These are phyloP conservation scores for Numenius arquata DNA, from an alignment of 2,113 vertebrate species.

Conservation along the genomic window DNA sequence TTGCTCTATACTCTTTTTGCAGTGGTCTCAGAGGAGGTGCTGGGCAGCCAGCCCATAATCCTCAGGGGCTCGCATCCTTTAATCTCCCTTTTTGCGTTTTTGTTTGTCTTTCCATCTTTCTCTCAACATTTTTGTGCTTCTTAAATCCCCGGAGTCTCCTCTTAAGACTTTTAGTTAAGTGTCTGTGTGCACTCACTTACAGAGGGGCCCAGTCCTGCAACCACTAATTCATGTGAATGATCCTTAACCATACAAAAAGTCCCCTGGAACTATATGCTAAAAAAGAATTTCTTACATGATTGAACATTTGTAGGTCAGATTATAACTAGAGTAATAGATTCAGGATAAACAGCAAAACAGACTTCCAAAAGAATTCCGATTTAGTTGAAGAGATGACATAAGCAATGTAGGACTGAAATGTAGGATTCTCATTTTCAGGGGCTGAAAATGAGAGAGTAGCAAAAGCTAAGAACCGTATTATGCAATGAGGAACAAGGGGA, in stretches of 20 bases:
- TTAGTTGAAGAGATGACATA: neutral
- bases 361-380: neutral
- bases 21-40: constrained; percentile 37
- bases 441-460: neutral
- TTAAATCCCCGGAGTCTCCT: neutral
- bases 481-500: neutral
- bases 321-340: neutral
- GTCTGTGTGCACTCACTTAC: neutral
- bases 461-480: neutral
- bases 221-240: neutral
- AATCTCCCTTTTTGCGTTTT: neutral
- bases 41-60: constrained; percentile 42
- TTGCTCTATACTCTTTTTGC: neutral
- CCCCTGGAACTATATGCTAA: neutral
- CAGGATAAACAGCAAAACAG: neutral
- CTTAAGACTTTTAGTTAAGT: neutral
- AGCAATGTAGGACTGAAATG: neutral
- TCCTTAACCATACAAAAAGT: neutral
- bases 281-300: neutral
- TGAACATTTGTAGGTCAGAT: neutral
- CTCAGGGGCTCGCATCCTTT: constrained; percentile 9
- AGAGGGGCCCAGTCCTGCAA: neutral
- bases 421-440: too few relatives aligned
- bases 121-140: constrained; percentile 10
- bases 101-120: constrained; percentile 51